Evolutionary conservation across 1,140 invertebrate species (phyloP).

Genomic region (Rhagoletis zephyria): DNA sequence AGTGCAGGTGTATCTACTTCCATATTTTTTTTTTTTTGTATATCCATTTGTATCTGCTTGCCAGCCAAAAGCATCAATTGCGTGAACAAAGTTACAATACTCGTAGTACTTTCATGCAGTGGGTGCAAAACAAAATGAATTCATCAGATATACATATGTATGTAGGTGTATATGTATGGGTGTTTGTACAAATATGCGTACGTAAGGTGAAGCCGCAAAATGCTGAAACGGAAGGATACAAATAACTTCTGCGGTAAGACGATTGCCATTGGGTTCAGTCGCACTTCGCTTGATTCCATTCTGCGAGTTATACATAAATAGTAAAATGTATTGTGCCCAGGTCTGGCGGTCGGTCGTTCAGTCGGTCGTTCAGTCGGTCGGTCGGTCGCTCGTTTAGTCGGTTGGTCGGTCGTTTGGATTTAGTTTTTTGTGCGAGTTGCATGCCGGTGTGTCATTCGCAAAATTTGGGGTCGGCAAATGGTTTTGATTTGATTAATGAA

Average conservation of each 20-base stretch:
- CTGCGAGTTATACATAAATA: neutral
- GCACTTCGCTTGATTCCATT: neutral
- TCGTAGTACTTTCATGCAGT: too few species aligned
- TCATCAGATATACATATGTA: neutral
- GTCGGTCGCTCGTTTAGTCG: neutral
- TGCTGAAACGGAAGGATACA: conserved; percentile 38
- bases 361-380: too few species aligned
- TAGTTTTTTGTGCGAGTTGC: conserved; percentile 9
- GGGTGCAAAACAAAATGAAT: neutral
- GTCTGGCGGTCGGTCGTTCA: neutral
- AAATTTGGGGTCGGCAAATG: conserved; percentile 68
- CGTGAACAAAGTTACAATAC: too few species aligned
- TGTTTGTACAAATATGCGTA: neutral
- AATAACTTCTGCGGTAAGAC: conserved; percentile 30
- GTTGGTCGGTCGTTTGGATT: neutral
- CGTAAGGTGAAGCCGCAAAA: neutral
- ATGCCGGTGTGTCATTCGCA: conserved; percentile 45
- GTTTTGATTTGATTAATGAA: conserved; percentile 73
- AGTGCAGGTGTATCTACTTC: too few species aligned
- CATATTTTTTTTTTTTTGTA: too few species aligned
- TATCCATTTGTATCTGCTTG: too few species aligned
- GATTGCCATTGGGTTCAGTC: neutral
- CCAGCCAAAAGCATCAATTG: too few species aligned
- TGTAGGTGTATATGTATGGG: neutral
- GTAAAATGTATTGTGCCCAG: neutral